Evolutionary conservation across 2,113 vertebrate species (phyloP).

Genomic region (Ornithorhynchus anatinus): DNA sequence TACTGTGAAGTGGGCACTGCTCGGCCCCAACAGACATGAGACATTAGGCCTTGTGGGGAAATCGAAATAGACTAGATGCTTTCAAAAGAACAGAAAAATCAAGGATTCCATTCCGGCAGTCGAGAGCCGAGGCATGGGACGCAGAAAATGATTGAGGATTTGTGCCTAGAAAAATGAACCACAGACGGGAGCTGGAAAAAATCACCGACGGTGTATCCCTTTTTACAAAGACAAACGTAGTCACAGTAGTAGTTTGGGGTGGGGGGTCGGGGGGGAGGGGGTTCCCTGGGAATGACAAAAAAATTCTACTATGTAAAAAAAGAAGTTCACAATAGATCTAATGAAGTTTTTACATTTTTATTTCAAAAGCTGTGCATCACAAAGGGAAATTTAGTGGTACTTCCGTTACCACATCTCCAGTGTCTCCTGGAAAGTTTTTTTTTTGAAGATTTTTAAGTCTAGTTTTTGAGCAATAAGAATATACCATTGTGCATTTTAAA

Average conservation of each 20-base stretch:
- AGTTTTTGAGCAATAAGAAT: slow-evolving; percentile 63
- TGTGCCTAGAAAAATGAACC: neutral
- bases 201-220: neutral
- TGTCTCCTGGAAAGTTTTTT: slow-evolving; percentile 35
- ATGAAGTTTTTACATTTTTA: neutral
- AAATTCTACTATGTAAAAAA: slow-evolving; percentile 22
- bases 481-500: slow-evolving; percentile 61
- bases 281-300: slow-evolving; percentile 14
- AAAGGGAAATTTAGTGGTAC: slow-evolving; percentile 28
- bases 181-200: neutral
- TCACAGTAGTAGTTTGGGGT: too few species aligned
- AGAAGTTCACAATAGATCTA: neutral
- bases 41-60: neutral
- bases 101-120: neutral
- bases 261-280: neutral
- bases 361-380: slow-evolving; percentile 21
- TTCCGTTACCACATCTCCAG: slow-evolving; percentile 18
- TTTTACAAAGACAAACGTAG: neutral
- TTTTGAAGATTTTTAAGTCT: slow-evolving; percentile 32
- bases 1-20: neutral
- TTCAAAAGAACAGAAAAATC: slow-evolving; percentile 10
- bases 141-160: neutral
- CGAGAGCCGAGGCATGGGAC: neutral
- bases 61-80: slow-evolving; percentile 18
- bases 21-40: neutral